phyloP scores from a whole-genome alignment of 1,140 invertebrate species.

The Aphaenogaster floridana region DNA sequence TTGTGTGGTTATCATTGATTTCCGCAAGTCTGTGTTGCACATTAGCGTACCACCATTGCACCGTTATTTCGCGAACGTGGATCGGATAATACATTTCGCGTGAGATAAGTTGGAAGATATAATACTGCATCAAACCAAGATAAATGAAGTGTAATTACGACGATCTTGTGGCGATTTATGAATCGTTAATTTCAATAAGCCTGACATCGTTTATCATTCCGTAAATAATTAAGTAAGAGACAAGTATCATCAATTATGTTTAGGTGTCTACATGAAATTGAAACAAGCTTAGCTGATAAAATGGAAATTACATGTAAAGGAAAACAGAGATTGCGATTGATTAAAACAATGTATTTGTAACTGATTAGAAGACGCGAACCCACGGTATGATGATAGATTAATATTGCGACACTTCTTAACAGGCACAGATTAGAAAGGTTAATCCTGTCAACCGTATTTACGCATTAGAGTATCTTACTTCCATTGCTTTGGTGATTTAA shows the following conservation, averaged over 20 bases:
- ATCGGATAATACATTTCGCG: slow-evolving; percentile 12
- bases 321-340: not conserved
- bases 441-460: slow-evolving; percentile 28
- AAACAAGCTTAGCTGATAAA: not conserved
- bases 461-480: not conserved
- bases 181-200: slow-evolving; percentile 62
- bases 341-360: slow-evolving; percentile 14
- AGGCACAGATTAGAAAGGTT: slow-evolving; percentile 15
- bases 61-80: not conserved
- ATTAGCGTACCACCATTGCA: not conserved
- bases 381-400: slow-evolving; percentile 40
- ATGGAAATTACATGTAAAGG: not conserved
- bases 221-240: slow-evolving; percentile 22
- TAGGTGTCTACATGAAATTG: not conserved
- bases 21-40: slow-evolving; percentile 1
- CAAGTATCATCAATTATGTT: slow-evolving; percentile 36
- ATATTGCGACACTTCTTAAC: slow-evolving; percentile 9
- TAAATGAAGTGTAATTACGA: slow-evolving; percentile 40
- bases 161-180: slow-evolving; percentile 19
- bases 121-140: slow-evolving; percentile 55
- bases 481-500: not conserved
- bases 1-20: slow-evolving; percentile 6
- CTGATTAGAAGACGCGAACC: slow-evolving; percentile 28
- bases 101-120: not conserved
- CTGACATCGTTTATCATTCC: slow-evolving; percentile 28